These are phyloP conservation scores for Halictus ligatus DNA, from an alignment of 2,888 invertebrate species.

Conservation along the genomic window DNA sequence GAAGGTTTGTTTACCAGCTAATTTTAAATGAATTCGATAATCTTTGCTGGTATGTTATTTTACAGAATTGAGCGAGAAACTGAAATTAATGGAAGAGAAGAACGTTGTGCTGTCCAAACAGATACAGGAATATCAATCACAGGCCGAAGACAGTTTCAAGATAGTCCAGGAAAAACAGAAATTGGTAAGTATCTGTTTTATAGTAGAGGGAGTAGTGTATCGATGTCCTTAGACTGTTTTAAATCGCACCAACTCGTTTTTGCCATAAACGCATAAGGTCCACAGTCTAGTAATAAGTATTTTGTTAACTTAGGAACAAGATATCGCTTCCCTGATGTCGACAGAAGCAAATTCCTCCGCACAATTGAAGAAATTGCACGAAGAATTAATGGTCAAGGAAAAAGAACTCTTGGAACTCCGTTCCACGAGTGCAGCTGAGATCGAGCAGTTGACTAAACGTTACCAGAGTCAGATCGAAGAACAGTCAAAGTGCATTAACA, in stretches of 20 bases:
- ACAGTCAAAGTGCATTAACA: constrained; percentile 75
- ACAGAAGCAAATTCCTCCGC: constrained; percentile 87
- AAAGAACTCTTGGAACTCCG: constrained; percentile 84
- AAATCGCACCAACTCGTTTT: too few species aligned
- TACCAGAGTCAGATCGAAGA: constrained; percentile 79
- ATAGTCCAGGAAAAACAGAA: constrained; percentile 78
- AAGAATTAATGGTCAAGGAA: constrained; percentile 86
- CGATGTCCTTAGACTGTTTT: too few species aligned
- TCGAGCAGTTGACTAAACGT: constrained; percentile 77
- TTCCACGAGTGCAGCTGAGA: constrained; percentile 72
- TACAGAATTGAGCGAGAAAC: constrained; percentile 86
- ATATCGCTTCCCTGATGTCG: constrained; percentile 86
- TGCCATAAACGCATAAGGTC: too few species aligned
- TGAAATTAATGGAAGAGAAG: constrained; percentile 85
- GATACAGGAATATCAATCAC: constrained; percentile 83
- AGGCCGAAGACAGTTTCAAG: constrained; percentile 84
- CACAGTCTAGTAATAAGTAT: neutral
- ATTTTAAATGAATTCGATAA: neutral
- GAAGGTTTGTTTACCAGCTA: constrained; percentile 66
- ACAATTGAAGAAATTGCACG: constrained; percentile 86
- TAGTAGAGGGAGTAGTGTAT: neutral
- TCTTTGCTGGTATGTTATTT: constrained; percentile 28
- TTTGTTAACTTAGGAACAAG: constrained; percentile 73
- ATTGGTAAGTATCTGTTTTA: constrained; percentile 74
- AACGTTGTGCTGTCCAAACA: constrained; percentile 85